Conservation (phyloP, 2,113 vertebrate species). For the Paratilapia polleni region DNA sequence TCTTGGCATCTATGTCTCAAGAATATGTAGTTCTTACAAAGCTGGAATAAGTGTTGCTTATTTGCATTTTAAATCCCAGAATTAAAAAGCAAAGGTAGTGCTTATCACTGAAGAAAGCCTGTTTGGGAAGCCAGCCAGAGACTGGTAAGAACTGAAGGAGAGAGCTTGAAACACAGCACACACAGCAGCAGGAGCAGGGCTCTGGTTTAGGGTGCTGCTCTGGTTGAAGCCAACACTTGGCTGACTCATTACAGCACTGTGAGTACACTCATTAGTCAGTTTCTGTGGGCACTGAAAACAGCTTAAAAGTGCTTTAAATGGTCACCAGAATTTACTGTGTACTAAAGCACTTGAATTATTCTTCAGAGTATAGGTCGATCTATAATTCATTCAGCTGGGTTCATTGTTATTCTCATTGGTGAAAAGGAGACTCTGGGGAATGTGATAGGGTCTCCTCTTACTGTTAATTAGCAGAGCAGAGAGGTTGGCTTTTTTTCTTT, state of each 20-base stretch:
- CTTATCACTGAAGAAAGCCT: slow-evolving; percentile 25
- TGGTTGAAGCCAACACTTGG: slow-evolving; percentile 31
- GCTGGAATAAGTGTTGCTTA: background rate
- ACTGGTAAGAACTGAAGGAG: slow-evolving; percentile 14
- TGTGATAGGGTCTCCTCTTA: slow-evolving; percentile 45
- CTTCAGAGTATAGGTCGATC: slow-evolving; percentile 56
- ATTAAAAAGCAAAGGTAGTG: slow-evolving; percentile 18
- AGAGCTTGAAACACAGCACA: slow-evolving; percentile 9
- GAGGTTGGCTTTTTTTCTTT: slow-evolving; percentile 48
- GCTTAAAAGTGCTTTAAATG: slow-evolving; percentile 56
- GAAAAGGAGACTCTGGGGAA: slow-evolving; percentile 56
- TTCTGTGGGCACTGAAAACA: slow-evolving; percentile 47
- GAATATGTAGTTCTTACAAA: background rate
- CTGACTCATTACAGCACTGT: slow-evolving; percentile 48
- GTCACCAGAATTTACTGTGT: slow-evolving; percentile 40
- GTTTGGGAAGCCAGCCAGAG: slow-evolving; percentile 27
- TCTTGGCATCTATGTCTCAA: background rate
- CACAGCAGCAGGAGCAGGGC: background rate
- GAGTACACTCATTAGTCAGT: slow-evolving; percentile 59
- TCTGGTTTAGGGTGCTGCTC: slow-evolving; percentile 23
- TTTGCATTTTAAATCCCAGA: slow-evolving; percentile 37
- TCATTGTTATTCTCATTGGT: slow-evolving; percentile 74
- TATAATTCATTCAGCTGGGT: slow-evolving; percentile 69
- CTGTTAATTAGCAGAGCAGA: slow-evolving; percentile 65
- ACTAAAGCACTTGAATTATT: slow-evolving; percentile 62